Base-by-base conservation (phyloP, 1,140 invertebrate species). In the Helicoverpa armigera region DNA sequence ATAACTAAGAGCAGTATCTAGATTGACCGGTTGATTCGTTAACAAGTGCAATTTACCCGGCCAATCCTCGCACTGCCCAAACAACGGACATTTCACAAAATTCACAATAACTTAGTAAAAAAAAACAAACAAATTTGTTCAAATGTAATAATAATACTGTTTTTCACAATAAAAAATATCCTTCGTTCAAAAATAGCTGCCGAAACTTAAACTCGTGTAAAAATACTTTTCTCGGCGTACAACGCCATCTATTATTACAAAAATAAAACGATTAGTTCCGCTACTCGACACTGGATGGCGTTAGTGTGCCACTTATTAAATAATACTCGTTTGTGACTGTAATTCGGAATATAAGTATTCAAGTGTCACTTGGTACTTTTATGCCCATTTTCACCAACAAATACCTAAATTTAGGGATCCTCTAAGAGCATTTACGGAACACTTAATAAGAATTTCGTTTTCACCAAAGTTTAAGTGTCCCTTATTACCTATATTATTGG, bases 121-220 rank as follows among this genome's bases (percentile, higher is more conserved):
- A 76, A 29, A 63, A 77, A 65, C 16, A 63, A 77, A 65, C 16
- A 13, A 54, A 77, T 77, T 77, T 77, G 61, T 67, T 77, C 60
- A 63, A 56, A 43, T 54, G 5, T 7, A 43, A 65, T 7, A 43
- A 65, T 65, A 77, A 77, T 65, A 77, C 74, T 65, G 61, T 12
- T 63, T 12, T 29, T 75, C 58, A 75, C 56, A 67, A 31, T 65
- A 65, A n/a, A 77, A 65, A 77, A 77, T 77, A 77, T 58, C 48
- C 61, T 75, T 10, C 3, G 10, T 75, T 23, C 29, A 73, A 75
- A 23, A 23, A 63, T 75, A 75, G 74, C 74, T 65, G 74, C 74
- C 60, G 43, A 50, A 77, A 73, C 48, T 2, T 53, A 48, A 65
- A 60, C 3, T 53, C 2, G 74, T 77, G 61, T 65, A 77, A 77